Conservation (phyloP, 2,888 invertebrate species). For the Antheraea assamensis region DNA sequence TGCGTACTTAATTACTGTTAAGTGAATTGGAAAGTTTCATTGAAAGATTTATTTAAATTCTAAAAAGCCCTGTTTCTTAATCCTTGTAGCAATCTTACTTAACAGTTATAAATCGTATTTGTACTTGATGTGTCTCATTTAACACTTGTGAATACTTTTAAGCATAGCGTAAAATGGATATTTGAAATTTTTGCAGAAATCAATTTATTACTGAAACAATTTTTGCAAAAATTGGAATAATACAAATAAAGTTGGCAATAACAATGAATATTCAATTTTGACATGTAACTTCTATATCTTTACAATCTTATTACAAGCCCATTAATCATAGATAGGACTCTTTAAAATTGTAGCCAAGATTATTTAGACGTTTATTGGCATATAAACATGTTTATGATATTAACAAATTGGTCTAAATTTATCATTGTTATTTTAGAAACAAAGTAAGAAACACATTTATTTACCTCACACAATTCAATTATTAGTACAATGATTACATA, state of each 20-base stretch:
- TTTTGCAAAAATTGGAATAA: neutral
- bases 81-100: neutral
- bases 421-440: too few relatives aligned
- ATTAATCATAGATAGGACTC: too few relatives aligned
- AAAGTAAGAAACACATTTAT: too few relatives aligned
- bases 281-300: too few relatives aligned
- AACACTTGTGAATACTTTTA: neutral
- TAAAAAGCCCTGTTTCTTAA: neutral
- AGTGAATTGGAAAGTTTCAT: conserved; percentile 12
- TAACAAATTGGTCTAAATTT: too few relatives aligned
- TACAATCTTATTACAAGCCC: too few relatives aligned
- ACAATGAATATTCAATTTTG: neutral
- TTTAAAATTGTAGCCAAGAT: too few relatives aligned
- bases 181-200: neutral
- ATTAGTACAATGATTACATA: too few relatives aligned
- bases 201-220: neutral
- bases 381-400: too few relatives aligned
- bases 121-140: too few relatives aligned
- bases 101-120: neutral
- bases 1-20: conserved; percentile 37
- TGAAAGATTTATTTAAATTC: neutral
- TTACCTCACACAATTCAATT: too few relatives aligned
- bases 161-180: neutral
- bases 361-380: too few relatives aligned
- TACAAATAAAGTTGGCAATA: neutral